These are phyloP conservation scores for Perdita meconis DNA, from an alignment of 2,888 invertebrate genomes.

Conservation along the genomic window DNA sequence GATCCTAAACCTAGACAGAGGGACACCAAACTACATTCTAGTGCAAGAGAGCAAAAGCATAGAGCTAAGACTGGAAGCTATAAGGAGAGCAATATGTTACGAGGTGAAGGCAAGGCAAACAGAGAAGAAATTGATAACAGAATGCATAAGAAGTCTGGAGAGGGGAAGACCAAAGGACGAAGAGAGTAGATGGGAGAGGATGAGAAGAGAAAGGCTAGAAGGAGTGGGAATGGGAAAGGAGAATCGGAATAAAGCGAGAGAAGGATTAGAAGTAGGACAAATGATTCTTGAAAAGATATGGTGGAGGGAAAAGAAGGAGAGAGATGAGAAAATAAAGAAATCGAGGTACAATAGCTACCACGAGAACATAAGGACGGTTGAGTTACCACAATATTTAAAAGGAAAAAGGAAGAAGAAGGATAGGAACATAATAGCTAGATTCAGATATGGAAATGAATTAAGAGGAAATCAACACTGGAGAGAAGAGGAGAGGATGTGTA, in stretches of 20 bases:
- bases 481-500: neutral
- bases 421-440: neutral
- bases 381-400: neutral
- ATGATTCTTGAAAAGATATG: neutral
- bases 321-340: neutral
- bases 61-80: neutral
- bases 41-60: neutral
- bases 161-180: neutral
- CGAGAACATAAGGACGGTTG: neutral
- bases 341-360: constrained; percentile 7
- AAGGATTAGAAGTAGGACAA: neutral
- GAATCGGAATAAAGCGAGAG: neutral
- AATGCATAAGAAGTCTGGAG: neutral
- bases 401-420: neutral
- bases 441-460: neutral
- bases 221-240: too few relatives aligned
- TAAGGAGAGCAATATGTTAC: constrained; percentile 8
- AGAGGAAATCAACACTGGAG: neutral
- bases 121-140: neutral
- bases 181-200: neutral
- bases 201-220: neutral
- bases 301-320: neutral
- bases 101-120: neutral
- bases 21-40: constrained; percentile 16
- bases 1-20: neutral